phyloP scores from a whole-genome alignment of 1,140 invertebrate species.

The Chlorops oryzae region DNA sequence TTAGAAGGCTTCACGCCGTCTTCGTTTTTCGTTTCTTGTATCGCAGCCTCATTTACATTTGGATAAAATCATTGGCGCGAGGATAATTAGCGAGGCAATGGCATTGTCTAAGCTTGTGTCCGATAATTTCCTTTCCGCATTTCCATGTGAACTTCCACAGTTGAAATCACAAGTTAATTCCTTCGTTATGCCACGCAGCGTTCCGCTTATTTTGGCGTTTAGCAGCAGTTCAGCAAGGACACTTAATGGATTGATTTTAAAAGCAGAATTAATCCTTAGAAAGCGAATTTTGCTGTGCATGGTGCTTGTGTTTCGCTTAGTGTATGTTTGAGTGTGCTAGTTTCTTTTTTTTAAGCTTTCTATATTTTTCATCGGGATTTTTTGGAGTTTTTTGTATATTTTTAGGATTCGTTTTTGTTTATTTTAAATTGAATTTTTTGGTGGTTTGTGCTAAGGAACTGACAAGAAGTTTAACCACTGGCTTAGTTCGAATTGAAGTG shows the following conservation, averaged over 20 bases:
- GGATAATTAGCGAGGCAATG: conserved; percentile 35
- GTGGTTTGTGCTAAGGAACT: conserved; percentile 41
- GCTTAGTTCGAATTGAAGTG: too few relatives aligned
- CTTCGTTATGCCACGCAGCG: conserved; percentile 18
- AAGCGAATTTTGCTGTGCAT: too few relatives aligned
- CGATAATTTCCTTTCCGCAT: background rate
- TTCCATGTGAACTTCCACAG: conserved; percentile 39
- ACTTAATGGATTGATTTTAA: conserved; percentile 47
- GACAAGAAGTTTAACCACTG: conserved; percentile 20
- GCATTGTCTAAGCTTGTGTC: background rate
- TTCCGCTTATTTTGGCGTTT: conserved; percentile 10
- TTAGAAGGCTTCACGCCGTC: too few relatives aligned
- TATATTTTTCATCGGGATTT: background rate
- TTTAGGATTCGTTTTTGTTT: background rate
- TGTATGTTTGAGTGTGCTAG: too few relatives aligned
- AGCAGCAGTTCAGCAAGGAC: conserved; percentile 23
- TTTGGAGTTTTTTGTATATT: background rate
- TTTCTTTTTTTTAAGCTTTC: conserved; percentile 9
- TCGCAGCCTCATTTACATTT: too few relatives aligned
- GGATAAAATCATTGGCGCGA: conserved; percentile 4
- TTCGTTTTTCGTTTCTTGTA: too few relatives aligned
- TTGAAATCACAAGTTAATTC: conserved; percentile 45
- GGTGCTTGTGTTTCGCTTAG: too few relatives aligned
- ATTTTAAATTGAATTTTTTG: background rate
- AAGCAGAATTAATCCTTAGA: conserved; percentile 16